These are phyloP conservation scores for Phataginus tetradactyla DNA, from an alignment of 2,797 vertebrate genomes.

Conservation along the genomic window DNA sequence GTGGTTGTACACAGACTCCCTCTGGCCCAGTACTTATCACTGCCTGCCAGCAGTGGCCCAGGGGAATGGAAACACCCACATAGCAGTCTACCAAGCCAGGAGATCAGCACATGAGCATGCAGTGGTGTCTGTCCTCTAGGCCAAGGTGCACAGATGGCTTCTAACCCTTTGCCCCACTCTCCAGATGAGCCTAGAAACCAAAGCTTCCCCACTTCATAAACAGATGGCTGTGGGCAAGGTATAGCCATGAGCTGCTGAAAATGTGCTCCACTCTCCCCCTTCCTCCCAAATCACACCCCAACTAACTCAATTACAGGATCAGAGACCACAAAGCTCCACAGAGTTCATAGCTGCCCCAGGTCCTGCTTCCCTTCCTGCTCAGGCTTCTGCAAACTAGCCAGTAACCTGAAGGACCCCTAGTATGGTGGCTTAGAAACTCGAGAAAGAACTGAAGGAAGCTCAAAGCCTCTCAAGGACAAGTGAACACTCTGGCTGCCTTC, in stretches of 20 bases:
- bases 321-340: neutral
- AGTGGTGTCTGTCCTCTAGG: constrained; percentile 58
- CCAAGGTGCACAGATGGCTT: constrained; percentile 62
- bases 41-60: neutral
- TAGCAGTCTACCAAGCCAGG: constrained; percentile 5
- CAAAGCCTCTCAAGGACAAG: neutral
- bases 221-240: neutral
- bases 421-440: neutral
- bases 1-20: constrained; percentile 12
- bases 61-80: constrained; percentile 17
- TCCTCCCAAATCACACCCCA: neutral
- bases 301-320: neutral
- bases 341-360: neutral
- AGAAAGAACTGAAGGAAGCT: neutral
- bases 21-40: constrained; percentile 57
- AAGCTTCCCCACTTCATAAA: constrained; percentile 15
- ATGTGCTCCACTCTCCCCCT: neutral
- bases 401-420: neutral
- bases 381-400: constrained; percentile 10
- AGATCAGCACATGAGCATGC: constrained; percentile 51
- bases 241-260: neutral
- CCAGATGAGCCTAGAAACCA: constrained; percentile 51
- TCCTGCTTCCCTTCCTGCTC: neutral
- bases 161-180: neutral
- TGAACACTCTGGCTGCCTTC: neutral